Conservation (phyloP, 2,113 vertebrate species). For the Mirza zaza region DNA sequence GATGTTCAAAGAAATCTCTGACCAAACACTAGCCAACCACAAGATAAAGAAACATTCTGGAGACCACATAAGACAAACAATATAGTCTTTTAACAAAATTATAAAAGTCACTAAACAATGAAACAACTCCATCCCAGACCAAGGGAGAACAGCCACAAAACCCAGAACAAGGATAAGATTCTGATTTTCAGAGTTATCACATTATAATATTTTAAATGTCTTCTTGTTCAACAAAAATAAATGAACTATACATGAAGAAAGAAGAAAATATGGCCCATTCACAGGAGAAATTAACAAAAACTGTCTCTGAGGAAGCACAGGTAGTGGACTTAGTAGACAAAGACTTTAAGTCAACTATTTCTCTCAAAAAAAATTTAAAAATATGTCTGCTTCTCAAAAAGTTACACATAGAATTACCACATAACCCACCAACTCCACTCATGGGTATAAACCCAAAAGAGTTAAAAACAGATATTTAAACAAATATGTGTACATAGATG, state of each 20-base stretch:
- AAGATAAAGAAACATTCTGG: not conserved
- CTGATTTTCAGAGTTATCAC: not conserved
- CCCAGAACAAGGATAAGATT: not conserved
- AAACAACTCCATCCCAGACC: not conserved
- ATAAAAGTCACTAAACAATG: not conserved
- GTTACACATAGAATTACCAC: not conserved
- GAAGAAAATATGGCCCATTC: not conserved
- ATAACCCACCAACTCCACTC: not conserved
- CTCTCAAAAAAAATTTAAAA: not conserved
- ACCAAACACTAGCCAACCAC: not conserved
- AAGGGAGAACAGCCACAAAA: not conserved
- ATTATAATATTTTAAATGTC: not conserved
- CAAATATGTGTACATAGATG: not conserved
- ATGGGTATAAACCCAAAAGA: not conserved
- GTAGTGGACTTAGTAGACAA: not conserved
- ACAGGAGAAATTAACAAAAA: not conserved
- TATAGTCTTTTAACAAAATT: not conserved
- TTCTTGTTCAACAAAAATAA: not conserved
- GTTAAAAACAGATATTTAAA: not conserved
- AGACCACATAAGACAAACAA: not conserved
- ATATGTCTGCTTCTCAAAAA: not conserved
- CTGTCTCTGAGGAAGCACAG: not conserved
- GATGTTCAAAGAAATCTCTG: not conserved
- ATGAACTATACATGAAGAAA: not conserved
- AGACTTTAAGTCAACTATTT: not conserved